Percentiles rank a stretch among this genome's conserved stretches.
Evolutionary conservation across 2,888 invertebrate species (phyloP).

Genomic region (Zelleria hepariella): DNA sequence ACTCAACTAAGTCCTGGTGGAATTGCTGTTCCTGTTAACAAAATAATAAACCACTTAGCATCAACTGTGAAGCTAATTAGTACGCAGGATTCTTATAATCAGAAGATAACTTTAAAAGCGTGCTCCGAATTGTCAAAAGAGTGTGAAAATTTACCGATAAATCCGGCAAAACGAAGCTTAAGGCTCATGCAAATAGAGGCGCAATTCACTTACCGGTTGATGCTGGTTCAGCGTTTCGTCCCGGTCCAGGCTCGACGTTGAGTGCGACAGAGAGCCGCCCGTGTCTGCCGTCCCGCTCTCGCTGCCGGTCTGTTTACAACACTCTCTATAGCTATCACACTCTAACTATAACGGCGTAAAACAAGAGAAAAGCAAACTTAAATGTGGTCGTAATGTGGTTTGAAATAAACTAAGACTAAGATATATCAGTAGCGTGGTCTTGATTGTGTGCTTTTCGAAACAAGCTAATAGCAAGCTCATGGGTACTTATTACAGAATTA

Average conservation of each 20-base stretch:
- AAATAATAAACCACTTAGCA: neutral
- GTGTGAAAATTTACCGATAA: no score
- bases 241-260: conserved; percentile 89
- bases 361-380: conserved; percentile 10
- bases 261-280: conserved; percentile 80
- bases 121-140: no score
- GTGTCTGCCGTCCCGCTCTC: conserved; percentile 73
- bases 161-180: neutral
- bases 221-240: conserved; percentile 78
- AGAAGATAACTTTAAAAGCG: no score
- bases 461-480: neutral
- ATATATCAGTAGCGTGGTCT: no score
- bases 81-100: no score
- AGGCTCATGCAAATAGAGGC: neutral
- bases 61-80: no score
- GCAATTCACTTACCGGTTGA: conserved; percentile 54
- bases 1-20: conserved; percentile 81
- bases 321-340: conserved; percentile 33
- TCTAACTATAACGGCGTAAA: conserved; percentile 23
- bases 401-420: neutral
- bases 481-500: neutral
- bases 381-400: conserved; percentile 1
- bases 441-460: neutral
- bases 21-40: conserved; percentile 75
- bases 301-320: conserved; percentile 59